Conservation (phyloP, 2,797 vertebrate genomes). For the Schizopygopsis malacanthus region DNA sequence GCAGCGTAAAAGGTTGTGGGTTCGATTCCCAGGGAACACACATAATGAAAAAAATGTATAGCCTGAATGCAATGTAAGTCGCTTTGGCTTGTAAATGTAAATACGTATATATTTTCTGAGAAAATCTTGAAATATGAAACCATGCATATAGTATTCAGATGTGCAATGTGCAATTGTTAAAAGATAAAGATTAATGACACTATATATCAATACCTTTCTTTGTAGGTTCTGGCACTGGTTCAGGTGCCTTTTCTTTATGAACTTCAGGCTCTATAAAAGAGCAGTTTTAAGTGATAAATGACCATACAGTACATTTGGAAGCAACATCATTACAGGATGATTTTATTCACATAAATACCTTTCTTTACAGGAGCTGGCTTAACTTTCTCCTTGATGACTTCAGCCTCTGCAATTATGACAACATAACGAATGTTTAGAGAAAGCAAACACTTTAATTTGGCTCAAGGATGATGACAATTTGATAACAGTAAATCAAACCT, state of each 20-base stretch:
- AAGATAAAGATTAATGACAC: not conserved
- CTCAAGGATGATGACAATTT: not conserved
- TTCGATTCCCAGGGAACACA: too few species aligned
- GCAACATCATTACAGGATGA: not conserved
- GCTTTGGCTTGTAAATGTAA: too few species aligned
- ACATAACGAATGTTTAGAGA: not conserved
- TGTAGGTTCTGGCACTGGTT: conserved; percentile 43
- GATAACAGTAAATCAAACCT: conserved; percentile 43
- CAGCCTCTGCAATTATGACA: conserved; percentile 37
- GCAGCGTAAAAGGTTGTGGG: too few species aligned
- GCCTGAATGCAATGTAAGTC: too few species aligned
- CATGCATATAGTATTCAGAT: not conserved
- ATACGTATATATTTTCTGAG: not conserved
- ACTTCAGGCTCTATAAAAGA: conserved; percentile 40
- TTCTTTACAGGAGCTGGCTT: conserved; percentile 63
- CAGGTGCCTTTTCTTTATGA: conserved; percentile 34
- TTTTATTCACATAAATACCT: conserved; percentile 56
- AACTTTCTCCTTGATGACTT: conserved; percentile 60
- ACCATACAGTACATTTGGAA: not conserved
- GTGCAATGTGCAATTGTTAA: not conserved
- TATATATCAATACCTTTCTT: conserved; percentile 63
- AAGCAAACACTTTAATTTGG: not conserved
- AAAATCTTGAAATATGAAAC: not conserved
- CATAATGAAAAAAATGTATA: too few species aligned
- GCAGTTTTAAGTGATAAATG: not conserved